Evolutionary conservation across 2,797 vertebrate species (phyloP), one percentile per base, ranked within the genome.

Genomic region (Sus cebifrons): DNA sequence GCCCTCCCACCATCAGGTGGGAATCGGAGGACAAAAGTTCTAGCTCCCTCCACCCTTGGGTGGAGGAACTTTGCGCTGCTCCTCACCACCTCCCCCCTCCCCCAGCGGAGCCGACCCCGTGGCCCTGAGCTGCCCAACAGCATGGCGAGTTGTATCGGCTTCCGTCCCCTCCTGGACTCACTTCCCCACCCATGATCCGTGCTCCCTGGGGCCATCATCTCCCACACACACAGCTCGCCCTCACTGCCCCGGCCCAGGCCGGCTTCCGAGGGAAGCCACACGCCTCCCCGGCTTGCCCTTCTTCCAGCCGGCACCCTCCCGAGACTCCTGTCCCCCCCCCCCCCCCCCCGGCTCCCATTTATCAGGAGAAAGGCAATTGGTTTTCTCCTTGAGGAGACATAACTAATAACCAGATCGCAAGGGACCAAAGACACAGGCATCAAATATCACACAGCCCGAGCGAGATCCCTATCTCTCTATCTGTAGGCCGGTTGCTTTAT

Each of bases 351-450:
- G 67, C 40, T 89, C 67, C 18, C 82, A 9, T 83, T 25, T 62
- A 52, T 81, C 91, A 36, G 75, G 68, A 94, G 52, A 58, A 52
- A 36, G 70, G 52, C 29, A 16, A 67, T 8, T 10, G 27, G 36
- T 71, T 77, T 86, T 96, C 89, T 85, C 44, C 64, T 49, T 16
- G 23, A 82, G 84, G 77, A 88, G 86, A 86, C 64, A 20, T 78
- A 93, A 67, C 86, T 90, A 90, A 92, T 83, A 89, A 94, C 82
- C 78, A 71, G 94, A 84, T 89, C 93, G 70, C 88, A 68, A 21
- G 81, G 84, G 86, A 86, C 78, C 68, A 2, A 64, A 91, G 94
- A 89, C 86, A 23, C 67, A 21, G 78, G 84, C 79, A n/a, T 68
- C 96, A 40, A 29, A 79, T 20, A 40, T 83, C 2, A 52, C 75